phyloP scores from a whole-genome alignment of 2,797 vertebrate genomes.

The Leuciscus waleckii region DNA sequence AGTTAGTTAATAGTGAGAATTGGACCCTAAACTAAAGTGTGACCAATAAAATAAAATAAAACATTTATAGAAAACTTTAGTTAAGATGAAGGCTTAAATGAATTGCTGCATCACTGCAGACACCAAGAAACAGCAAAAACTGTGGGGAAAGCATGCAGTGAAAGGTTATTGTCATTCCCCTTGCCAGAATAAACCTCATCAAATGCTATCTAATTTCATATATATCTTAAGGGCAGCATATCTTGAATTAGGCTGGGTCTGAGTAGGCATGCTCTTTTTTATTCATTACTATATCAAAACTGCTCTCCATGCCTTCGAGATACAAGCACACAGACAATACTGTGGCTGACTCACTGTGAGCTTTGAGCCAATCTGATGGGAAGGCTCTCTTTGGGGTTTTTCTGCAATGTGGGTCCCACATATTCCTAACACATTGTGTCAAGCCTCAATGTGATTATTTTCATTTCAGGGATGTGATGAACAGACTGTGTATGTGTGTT shows the following conservation, averaged over 20 bases:
- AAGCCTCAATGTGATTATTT: constrained; percentile 16
- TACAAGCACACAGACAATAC: constrained; percentile 52
- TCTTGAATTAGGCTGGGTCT: constrained; percentile 51
- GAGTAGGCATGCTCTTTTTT: constrained; percentile 47
- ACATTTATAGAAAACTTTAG: no score
- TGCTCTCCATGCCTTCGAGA: constrained; percentile 35
- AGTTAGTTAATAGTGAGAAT: no score
- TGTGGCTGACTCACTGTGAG: constrained; percentile 54
- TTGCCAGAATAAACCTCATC: constrained; percentile 23
- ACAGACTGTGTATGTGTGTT: constrained; percentile 16
- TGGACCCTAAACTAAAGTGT: no score
- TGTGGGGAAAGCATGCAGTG: not conserved
- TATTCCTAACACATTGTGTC: constrained; percentile 21
- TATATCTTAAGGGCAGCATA: constrained; percentile 47
- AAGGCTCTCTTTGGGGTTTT: not conserved
- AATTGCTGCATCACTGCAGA: no score
- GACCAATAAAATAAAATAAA: no score
- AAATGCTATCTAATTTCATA: constrained; percentile 39
- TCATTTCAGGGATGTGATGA: constrained; percentile 20
- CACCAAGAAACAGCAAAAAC: not conserved
- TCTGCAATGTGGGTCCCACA: constrained; percentile 30
- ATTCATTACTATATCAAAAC: constrained; percentile 50
- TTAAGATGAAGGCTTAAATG: not conserved
- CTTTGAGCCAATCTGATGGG: constrained; percentile 40
- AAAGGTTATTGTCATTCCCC: not conserved